Percentiles rank a stretch among this genome's conserved stretches.
Evolutionary conservation across 2,113 vertebrate species (phyloP).

Genomic region (Serilophus lunatus): DNA sequence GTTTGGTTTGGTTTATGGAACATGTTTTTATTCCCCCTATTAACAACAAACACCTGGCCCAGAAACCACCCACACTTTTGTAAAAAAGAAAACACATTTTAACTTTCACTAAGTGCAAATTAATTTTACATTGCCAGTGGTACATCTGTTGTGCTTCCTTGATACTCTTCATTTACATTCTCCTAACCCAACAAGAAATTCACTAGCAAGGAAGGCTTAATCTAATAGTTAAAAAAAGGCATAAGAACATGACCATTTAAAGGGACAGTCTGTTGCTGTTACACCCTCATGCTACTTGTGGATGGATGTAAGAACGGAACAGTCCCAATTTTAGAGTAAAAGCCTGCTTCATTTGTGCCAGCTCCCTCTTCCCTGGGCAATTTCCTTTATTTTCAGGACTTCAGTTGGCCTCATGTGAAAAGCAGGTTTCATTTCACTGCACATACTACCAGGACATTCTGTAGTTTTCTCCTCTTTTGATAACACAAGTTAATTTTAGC

Average conservation of each 20-base stretch:
- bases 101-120: background rate
- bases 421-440: background rate
- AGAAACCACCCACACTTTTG: background rate
- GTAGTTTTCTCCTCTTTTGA: conserved; percentile 15
- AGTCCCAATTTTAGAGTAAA: background rate
- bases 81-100: background rate
- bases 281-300: background rate
- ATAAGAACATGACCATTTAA: background rate
- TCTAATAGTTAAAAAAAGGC: background rate
- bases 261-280: background rate
- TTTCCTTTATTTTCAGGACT: conserved; percentile 23
- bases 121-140: background rate
- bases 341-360: background rate
- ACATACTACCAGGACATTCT: background rate
- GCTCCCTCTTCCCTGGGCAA: background rate
- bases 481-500: conserved; percentile 18
- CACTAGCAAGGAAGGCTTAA: background rate
- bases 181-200: background rate
- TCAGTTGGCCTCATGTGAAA: background rate
- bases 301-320: background rate
- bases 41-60: background rate
- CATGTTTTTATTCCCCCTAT: background rate
- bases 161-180: background rate
- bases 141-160: background rate
- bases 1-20: background rate